Conservation (phyloP, 1,140 invertebrate genomes). For the Holcopasites calliopsidis region DNA sequence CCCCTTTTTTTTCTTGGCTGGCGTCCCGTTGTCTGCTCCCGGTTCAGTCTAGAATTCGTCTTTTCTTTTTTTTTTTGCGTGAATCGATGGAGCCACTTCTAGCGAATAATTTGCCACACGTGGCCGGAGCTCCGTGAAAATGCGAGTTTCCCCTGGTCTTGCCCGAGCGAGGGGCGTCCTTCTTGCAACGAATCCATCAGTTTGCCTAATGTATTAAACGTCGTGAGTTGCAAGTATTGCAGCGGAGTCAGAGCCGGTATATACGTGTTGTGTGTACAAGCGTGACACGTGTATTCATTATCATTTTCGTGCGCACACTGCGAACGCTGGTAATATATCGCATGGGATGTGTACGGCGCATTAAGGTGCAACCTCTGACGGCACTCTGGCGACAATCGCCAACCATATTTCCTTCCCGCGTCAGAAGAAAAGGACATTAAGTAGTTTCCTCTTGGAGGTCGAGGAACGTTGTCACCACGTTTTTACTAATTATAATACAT, state of each 20-base stretch:
- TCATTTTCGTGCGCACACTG: background rate
- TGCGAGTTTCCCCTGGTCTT: background rate
- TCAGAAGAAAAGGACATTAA: constrained; percentile 8
- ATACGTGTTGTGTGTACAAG: background rate
- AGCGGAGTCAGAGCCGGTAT: background rate
- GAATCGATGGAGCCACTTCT: background rate
- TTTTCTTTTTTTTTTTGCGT: background rate
- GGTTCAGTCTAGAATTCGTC: background rate
- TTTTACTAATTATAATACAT: too few species aligned
- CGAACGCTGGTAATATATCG: background rate
- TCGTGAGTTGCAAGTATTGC: constrained; percentile 26
- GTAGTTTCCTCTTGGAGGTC: background rate
- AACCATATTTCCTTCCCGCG: background rate
- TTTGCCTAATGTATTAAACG: constrained; percentile 38
- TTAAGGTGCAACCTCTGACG: background rate
- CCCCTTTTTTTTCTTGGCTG: background rate
- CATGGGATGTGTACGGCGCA: background rate
- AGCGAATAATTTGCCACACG: constrained; percentile 14
- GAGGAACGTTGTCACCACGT: background rate
- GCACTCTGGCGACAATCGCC: background rate
- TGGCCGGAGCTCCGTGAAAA: background rate
- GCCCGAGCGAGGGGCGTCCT: background rate
- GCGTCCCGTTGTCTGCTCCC: constrained; percentile 18
- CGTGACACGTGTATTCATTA: constrained; percentile 28
- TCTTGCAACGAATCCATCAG: constrained; percentile 28